A percentile compares a stretch with the other conserved stretches of the same genome.
phyloP scores from a whole-genome alignment of 2,888 invertebrate species.

The Luffia ferchaultella region DNA sequence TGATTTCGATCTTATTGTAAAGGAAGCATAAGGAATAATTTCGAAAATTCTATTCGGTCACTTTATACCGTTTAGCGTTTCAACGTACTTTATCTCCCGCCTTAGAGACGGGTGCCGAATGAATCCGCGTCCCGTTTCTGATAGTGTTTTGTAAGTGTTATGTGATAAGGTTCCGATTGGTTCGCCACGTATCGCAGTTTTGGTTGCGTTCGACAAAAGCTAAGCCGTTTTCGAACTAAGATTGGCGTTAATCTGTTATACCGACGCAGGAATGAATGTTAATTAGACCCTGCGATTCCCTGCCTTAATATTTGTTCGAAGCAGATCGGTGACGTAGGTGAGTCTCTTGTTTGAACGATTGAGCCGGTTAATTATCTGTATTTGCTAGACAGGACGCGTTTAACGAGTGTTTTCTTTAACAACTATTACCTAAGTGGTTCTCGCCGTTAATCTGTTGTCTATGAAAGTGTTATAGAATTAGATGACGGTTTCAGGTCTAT shows the following conservation, averaged over 20 bases:
- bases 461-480: too few relatives aligned
- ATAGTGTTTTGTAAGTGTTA: slow-evolving; percentile 54
- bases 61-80: not conserved
- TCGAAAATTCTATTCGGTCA: not conserved
- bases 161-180: slow-evolving; percentile 29
- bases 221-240: slow-evolving; percentile 22
- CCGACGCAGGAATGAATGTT: slow-evolving; percentile 43
- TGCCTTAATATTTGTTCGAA: slow-evolving; percentile 30
- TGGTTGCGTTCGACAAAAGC: slow-evolving; percentile 33
- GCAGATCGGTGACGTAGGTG: slow-evolving; percentile 16
- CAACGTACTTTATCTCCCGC: slow-evolving; percentile 37
- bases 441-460: slow-evolving; percentile 24
- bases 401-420: slow-evolving; percentile 29
- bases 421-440: slow-evolving; percentile 24
- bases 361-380: slow-evolving; percentile 32
- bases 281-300: slow-evolving; percentile 37
- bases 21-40: not conserved
- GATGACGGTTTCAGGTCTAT: too few relatives aligned
- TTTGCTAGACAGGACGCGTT: slow-evolving; percentile 25
- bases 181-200: slow-evolving; percentile 34
- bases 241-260: slow-evolving; percentile 49
- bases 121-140: slow-evolving; percentile 46
- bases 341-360: slow-evolving; percentile 25
- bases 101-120: slow-evolving; percentile 47
- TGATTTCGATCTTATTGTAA: not conserved